Evolutionary conservation across 2,113 vertebrate genomes (phyloP), one percentile per base, ranked within the genome.

Genomic region (Gymnorhina tibicen): DNA sequence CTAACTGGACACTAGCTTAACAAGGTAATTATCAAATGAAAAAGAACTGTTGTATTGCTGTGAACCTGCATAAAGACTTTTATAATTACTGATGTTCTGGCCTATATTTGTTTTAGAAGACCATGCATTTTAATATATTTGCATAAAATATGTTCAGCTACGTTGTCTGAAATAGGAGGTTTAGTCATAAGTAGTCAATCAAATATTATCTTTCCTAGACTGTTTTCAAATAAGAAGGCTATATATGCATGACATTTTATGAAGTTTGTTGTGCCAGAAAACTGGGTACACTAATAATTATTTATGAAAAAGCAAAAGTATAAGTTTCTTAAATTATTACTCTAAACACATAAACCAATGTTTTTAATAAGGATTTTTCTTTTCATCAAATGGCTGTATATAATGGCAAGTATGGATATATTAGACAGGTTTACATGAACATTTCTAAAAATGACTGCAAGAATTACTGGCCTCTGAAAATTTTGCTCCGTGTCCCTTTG

Each of bases 11-110:
- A 87, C 63, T 82, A 91, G 78, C 66, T 97, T 96, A 96, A 95
- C 91, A 97, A 96, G 83, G 94, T 95, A 97, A 98, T 97, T 98
- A 96, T 87, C 89, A 93, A 97, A 95, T 97, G 87, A 97, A 97
- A 97, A 96, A 96, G 70, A 95, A 95, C 74, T 20, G 20, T 23
- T 13, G 9, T 68, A 83, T 81, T 90, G 77, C 92, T 94, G 96
- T 85, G 96, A 97, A 96, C 82, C 91, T 96, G 91, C 95, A 96
- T 95, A 93, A 97, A 95, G 89, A 79, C 37, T 93, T 53, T 87
- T 70, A 85, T 85, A 96, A 97, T 96, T 97, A 93, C 86, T 87
- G 83, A 95, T 89, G 39, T 77, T 97, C 82, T 85, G 87, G 53
- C 82, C 88, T 73, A 77, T 93, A 56, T 82, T 97, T 96, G 69